A percentile compares a stretch with the other conserved stretches of the same genome.
These are phyloP conservation scores for Mungos mungo DNA, from an alignment of 2,113 vertebrate species.

Conservation along the genomic window DNA sequence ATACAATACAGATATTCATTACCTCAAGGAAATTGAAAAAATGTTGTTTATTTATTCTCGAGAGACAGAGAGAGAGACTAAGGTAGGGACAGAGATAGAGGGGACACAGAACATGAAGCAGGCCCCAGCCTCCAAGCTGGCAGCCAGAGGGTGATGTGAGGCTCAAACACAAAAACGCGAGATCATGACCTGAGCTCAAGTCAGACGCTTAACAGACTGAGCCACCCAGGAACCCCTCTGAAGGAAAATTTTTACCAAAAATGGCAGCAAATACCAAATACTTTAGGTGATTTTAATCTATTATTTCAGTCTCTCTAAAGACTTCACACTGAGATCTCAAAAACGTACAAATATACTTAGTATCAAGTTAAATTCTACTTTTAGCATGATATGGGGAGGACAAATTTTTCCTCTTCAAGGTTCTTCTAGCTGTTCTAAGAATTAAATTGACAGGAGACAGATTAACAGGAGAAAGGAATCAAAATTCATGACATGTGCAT, in stretches of 20 bases:
- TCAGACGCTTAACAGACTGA: no score
- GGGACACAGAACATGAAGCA: no score
- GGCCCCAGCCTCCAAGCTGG: no score
- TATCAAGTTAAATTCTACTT: neutral
- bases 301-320: neutral
- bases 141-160: no score
- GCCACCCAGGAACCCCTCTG: neutral
- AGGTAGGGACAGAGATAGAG: no score
- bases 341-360: neutral
- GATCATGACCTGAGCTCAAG: no score
- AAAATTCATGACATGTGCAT: neutral
- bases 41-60: no score
- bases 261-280: neutral
- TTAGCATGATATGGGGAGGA: neutral
- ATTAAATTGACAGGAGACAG: neutral
- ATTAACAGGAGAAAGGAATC: neutral
- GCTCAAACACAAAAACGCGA: no score
- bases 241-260: neutral
- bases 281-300: neutral
- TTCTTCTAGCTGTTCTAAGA: neutral
- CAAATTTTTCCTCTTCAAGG: neutral
- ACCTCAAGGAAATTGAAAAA: neutral
- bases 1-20: neutral
- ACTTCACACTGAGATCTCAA: neutral
- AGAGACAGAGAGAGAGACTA: no score